Base-by-base conservation (phyloP, 1,140 invertebrate species). In the Chionoecetes opilio region DNA sequence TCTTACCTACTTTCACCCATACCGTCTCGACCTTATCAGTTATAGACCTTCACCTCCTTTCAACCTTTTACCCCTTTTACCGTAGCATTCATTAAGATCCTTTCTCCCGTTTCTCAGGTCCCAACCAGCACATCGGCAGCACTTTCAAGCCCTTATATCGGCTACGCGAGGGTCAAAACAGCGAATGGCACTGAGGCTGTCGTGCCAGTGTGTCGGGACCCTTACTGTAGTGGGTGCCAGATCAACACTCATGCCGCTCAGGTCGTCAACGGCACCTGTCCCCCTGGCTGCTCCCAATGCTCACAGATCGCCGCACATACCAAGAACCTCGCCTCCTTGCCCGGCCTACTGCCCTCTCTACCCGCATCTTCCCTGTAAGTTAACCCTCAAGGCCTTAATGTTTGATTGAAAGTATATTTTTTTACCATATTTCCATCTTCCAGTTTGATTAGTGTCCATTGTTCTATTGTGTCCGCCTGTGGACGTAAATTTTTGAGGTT, bases 241-340 rank as follows among this genome's bases (percentile, higher is more conserved):
- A 97, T 99, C 97, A 99, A 99, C 97, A 98, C 98, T 96, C 98
- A 96, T 90, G 96, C 94, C 84, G 95, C 96, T 96, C 89, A 97
- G 97, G 96, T 95, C 97, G 95, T 97, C 84, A 97, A 97, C 3
- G 98, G 98, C 63, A 97, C 98, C 0, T 99, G 99, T 97, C 99
- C 99, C n/a, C 98, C 98, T 93, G 99, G 99, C 9, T 99, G 99
- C 97, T 98, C 98, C 2, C 99, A 99, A 97, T 99, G 99, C 97
- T 99, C 99, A 97, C 99, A 99, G 97, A 99, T 99, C 97, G 99
- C 99, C 97, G 96, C 98, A 0, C 88, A 95, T 82, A 95, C 94
- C 31, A 95, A 95, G 91, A 98, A 98, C 98, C 96, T 97, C 97
- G 95, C 97, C 95, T 92, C 97, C 96, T 96, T 96, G 85, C 96